Base-by-base conservation (phyloP, 1,140 invertebrate species). In the Araneus ventricosus region DNA sequence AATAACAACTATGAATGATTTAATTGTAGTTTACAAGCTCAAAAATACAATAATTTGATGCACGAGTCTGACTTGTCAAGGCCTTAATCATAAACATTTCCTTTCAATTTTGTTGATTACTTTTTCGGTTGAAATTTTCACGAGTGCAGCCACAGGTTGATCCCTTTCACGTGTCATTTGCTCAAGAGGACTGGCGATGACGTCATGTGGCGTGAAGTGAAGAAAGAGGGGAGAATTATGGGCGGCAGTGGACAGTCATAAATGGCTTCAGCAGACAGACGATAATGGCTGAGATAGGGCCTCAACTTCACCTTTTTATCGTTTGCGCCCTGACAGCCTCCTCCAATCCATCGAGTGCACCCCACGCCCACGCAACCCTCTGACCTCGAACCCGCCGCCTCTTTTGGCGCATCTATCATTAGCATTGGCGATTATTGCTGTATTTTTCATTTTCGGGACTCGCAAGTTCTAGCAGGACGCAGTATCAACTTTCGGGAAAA, bases 221-320 rank as follows among this genome's bases (percentile, higher is more conserved):
- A 41, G 61, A 88, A 27, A 88, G 86, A 89, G 67, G 17, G 20
- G 61, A 67, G 41, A 79, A 45, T 52, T 70, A 41, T 39, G 41
- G 63, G 67, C 27, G 34, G 67, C 45, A 82, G 70, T 82, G 88
- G 88, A 90, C 88, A 90, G 88, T 90, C 88, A 90, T 90, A 90
- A 90, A 90, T 90, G 88, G 88, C 67, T 61, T 39, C 22, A 82
- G 75, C 88, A 90, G 88, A 90, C 88, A 90, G 88, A 90, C 30
- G 88, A 90, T 90, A 90, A 90, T 90, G 88, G 88, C 75, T 59
- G 70, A 90, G 88, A 90, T 90, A 82, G 45, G 75, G 88, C 88
- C 45, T 39, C 88, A 75, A 89, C 88, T 90, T 82, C 88, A 90
- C 70, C 88, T 90, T 90, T 90, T 90, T 90, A 90, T 90, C 88